These are phyloP conservation scores for Nomada fabriciana DNA, from an alignment of 2,888 invertebrate genomes.

Conservation along the genomic window DNA sequence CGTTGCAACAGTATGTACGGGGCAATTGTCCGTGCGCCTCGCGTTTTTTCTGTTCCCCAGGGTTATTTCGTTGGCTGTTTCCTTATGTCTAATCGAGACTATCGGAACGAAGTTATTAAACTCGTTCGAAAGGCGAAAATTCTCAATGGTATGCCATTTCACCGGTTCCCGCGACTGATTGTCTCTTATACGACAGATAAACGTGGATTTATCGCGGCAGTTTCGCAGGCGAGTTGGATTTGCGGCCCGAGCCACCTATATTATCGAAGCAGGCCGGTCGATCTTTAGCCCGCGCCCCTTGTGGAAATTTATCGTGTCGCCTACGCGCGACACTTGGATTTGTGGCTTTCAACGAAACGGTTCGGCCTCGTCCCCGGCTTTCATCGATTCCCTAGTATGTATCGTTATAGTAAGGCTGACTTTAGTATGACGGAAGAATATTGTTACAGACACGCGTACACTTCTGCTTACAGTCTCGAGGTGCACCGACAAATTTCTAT, in stretches of 20 bases:
- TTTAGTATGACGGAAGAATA: background rate
- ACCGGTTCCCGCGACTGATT: slow-evolving; percentile 44
- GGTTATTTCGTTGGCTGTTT: background rate
- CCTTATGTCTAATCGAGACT: slow-evolving; percentile 24
- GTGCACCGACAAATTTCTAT: too few species aligned
- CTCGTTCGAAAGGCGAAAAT: background rate
- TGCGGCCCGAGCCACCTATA: slow-evolving; percentile 62
- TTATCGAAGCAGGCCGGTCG: slow-evolving; percentile 55
- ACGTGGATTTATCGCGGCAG: slow-evolving; percentile 63
- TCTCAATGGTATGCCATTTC: slow-evolving; percentile 20
- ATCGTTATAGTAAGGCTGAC: slow-evolving; percentile 9
- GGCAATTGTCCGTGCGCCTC: background rate
- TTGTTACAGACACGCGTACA: too few species aligned
- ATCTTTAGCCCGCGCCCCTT: slow-evolving; percentile 55
- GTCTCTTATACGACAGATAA: slow-evolving; percentile 60
- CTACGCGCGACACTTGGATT: slow-evolving; percentile 60
- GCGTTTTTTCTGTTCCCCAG: background rate
- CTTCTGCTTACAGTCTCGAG: too few species aligned
- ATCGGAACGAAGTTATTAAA: slow-evolving; percentile 42
- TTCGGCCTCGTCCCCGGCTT: slow-evolving; percentile 17
- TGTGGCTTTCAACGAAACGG: slow-evolving; percentile 64
- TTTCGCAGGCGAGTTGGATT: slow-evolving; percentile 59
- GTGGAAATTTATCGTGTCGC: slow-evolving; percentile 58
- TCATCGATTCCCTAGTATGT: background rate
- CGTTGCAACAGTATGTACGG: background rate